Conservation (phyloP, 2,797 vertebrate species). For the Eospalax fontanierii region DNA sequence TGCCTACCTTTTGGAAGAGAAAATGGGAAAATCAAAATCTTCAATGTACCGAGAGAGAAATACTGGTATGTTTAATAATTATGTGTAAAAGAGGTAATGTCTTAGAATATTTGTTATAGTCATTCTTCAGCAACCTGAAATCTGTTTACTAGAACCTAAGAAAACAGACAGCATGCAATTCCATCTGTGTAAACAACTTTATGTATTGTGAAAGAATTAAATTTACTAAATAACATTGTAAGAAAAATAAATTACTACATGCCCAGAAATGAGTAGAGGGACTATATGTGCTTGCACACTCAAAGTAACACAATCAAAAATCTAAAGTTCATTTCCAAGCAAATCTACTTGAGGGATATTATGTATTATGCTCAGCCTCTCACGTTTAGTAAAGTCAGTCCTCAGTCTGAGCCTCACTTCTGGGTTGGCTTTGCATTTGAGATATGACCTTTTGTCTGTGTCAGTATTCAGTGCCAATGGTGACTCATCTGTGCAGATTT, state of each 20-base stretch:
- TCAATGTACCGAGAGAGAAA: background rate
- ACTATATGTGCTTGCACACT: background rate
- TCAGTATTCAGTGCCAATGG: background rate
- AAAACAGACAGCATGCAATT: background rate
- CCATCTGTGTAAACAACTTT: background rate
- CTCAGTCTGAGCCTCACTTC: background rate
- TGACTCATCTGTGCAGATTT: background rate
- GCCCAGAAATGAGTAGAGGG: background rate
- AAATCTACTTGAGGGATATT: too few species aligned
- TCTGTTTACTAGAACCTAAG: background rate
- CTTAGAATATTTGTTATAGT: background rate
- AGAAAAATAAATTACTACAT: background rate
- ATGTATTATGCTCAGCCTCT: background rate
- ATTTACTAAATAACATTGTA: constrained; percentile 1
- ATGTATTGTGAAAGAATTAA: background rate
- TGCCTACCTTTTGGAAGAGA: background rate
- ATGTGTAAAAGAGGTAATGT: too few species aligned
- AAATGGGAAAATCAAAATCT: background rate
- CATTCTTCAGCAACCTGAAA: background rate
- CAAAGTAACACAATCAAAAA: background rate
- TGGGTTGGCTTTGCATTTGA: background rate
- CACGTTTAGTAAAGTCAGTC: background rate
- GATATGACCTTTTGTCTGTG: background rate
- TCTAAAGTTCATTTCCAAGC: background rate
- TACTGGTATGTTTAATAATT: background rate